Percentiles rank a stretch among this genome's conserved stretches.
phyloP scores from a whole-genome alignment of 2,888 invertebrate genomes.

The Conistra vaccinii region DNA sequence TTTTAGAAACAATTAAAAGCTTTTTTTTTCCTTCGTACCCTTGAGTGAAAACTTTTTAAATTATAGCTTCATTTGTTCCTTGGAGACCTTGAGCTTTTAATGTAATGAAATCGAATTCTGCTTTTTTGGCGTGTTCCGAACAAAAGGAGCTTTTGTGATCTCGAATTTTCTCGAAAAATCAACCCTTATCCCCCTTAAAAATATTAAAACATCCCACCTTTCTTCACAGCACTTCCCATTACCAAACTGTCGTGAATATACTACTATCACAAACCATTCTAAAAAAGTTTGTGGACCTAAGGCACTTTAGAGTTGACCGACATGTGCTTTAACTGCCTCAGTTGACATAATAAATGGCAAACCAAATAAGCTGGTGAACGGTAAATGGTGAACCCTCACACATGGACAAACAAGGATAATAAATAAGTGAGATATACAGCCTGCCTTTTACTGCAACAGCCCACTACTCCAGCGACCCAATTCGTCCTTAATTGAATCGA shows the following conservation, averaged over 20 bases:
- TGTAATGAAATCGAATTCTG: slow-evolving; percentile 34
- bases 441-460: slow-evolving; percentile 60
- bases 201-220: not conserved
- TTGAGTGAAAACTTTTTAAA: slow-evolving; percentile 42
- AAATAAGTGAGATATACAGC: slow-evolving; percentile 48
- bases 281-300: not conserved
- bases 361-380: slow-evolving; percentile 13
- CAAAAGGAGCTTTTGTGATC: slow-evolving; percentile 16
- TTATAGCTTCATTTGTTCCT: slow-evolving; percentile 49
- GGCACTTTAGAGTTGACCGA: not conserved
- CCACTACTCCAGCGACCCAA: slow-evolving; percentile 66
- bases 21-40: slow-evolving; percentile 12
- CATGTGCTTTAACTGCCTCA: not conserved
- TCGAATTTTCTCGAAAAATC: slow-evolving; percentile 8
- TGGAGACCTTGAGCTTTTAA: slow-evolving; percentile 46
- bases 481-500: slow-evolving; percentile 71
- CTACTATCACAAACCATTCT: not conserved
- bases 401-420: slow-evolving; percentile 43
- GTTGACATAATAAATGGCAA: slow-evolving; percentile 16
- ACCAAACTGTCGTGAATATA: not conserved
- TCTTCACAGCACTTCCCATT: not conserved
- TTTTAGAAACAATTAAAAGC: slow-evolving; percentile 34
- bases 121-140: not conserved
- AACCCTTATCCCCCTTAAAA: too few species aligned
- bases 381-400: slow-evolving; percentile 35